phyloP scores from a whole-genome alignment of 2,113 vertebrate species.

The Pyrgilauda ruficollis region DNA sequence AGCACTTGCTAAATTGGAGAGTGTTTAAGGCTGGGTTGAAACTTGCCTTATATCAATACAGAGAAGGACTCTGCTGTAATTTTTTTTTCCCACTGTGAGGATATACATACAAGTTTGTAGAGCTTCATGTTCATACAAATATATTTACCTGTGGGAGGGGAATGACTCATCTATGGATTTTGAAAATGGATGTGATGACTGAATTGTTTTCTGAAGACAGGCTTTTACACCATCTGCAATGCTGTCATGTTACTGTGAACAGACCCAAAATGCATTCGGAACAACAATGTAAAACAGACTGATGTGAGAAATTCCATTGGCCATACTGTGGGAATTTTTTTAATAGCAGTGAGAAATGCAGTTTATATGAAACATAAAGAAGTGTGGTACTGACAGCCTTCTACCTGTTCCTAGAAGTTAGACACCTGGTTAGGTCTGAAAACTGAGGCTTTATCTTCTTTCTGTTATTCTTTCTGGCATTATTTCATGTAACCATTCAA shows the following conservation, averaged over 20 bases:
- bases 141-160: slow-evolving; percentile 45
- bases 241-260: slow-evolving; percentile 45
- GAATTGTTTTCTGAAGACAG: slow-evolving; percentile 48
- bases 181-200: slow-evolving; percentile 52
- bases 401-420: not conserved
- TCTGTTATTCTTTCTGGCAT: not conserved
- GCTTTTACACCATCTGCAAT: slow-evolving; percentile 43
- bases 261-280: not conserved
- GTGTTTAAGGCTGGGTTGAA: not conserved
- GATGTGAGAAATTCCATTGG: slow-evolving; percentile 13
- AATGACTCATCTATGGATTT: slow-evolving; percentile 51
- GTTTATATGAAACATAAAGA: not conserved
- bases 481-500: not conserved
- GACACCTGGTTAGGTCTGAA: not conserved
- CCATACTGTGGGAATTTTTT: not conserved
- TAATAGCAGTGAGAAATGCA: not conserved
- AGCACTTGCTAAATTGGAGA: not conserved
- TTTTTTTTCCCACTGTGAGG: not conserved
- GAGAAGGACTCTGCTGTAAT: not conserved
- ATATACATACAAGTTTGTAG: not conserved
- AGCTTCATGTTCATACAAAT: slow-evolving; percentile 21
- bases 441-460: not conserved
- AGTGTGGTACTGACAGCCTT: not conserved
- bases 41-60: not conserved
- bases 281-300: not conserved